phyloP scores from a whole-genome alignment of 2,888 invertebrate species.

The Allophyes oxyacanthae region DNA sequence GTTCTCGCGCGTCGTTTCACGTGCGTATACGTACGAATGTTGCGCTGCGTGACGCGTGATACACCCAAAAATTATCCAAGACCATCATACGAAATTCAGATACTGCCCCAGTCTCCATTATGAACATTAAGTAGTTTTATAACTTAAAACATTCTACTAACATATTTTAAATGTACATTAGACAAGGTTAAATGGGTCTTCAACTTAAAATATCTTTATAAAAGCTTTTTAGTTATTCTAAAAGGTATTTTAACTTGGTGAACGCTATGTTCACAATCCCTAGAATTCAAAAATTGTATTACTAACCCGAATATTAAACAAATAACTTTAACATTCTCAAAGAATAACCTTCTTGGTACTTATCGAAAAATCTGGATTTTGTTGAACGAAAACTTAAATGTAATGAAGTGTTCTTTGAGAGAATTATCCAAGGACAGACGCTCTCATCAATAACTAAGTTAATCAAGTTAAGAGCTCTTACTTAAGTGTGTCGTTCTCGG shows the following conservation, averaged over 20 bases:
- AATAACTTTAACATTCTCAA: slow-evolving; percentile 9
- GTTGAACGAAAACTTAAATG: slow-evolving; percentile 48
- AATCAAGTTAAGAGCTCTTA: slow-evolving; percentile 73
- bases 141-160: no score
- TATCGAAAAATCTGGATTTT: slow-evolving; percentile 11
- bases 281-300: background rate
- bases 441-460: slow-evolving; percentile 70
- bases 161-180: background rate
- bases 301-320: slow-evolving; percentile 2
- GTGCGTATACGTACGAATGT: no score
- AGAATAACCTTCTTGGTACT: slow-evolving; percentile 8
- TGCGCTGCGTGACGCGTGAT: no score
- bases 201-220: background rate
- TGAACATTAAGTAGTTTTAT: no score
- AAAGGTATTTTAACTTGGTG: slow-evolving; percentile 4
- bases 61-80: no score
- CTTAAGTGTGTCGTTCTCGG: slow-evolving; percentile 58
- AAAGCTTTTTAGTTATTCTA: background rate
- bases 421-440: slow-evolving; percentile 53
- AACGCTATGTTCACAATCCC: background rate
- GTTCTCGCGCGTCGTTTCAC: no score
- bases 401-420: slow-evolving; percentile 49
- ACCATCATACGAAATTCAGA: no score
- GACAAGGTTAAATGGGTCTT: background rate
- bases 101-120: no score